Conservation (phyloP, 1,140 invertebrate species). For the Thaumatotibia leucotreta region DNA sequence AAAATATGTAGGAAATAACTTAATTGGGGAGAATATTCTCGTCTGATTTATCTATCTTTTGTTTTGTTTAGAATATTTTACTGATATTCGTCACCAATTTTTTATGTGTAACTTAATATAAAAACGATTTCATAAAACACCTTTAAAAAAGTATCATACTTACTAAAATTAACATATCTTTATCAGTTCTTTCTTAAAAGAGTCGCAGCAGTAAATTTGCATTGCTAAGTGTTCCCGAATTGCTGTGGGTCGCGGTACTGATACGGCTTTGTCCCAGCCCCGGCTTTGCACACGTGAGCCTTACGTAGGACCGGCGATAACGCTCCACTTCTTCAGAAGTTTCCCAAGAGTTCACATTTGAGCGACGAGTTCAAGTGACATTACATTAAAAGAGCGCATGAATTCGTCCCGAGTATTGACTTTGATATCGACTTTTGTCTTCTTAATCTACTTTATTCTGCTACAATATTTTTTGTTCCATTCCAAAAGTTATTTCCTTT, state of each 20-base stretch:
- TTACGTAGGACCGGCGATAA: slow-evolving; percentile 25
- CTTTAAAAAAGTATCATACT: neutral
- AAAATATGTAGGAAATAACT: too few species aligned
- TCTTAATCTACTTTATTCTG: slow-evolving; percentile 25
- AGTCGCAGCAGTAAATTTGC: slow-evolving; percentile 19
- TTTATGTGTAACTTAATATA: neutral
- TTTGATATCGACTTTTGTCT: slow-evolving; percentile 23
- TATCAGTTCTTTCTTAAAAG: neutral
- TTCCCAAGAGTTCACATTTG: slow-evolving; percentile 35
- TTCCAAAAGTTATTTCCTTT: neutral
- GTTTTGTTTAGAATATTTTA: too few species aligned
- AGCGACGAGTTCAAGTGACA: slow-evolving; percentile 36
- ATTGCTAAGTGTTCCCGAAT: slow-evolving; percentile 23
- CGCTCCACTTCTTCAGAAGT: slow-evolving; percentile 39
- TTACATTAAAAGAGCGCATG: slow-evolving; percentile 43
- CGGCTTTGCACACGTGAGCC: slow-evolving; percentile 13
- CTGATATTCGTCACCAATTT: neutral
- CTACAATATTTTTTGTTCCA: slow-evolving; percentile 10
- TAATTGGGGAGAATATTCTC: too few species aligned
- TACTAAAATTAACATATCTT: neutral
- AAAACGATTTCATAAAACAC: neutral
- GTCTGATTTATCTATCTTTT: too few species aligned
- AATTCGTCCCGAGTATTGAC: slow-evolving; percentile 25
- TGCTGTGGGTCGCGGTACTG: slow-evolving; percentile 23
- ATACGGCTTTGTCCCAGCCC: slow-evolving; percentile 23